Evolutionary conservation across 2,113 vertebrate genomes (phyloP).

Genomic region (Elachura formosa): DNA sequence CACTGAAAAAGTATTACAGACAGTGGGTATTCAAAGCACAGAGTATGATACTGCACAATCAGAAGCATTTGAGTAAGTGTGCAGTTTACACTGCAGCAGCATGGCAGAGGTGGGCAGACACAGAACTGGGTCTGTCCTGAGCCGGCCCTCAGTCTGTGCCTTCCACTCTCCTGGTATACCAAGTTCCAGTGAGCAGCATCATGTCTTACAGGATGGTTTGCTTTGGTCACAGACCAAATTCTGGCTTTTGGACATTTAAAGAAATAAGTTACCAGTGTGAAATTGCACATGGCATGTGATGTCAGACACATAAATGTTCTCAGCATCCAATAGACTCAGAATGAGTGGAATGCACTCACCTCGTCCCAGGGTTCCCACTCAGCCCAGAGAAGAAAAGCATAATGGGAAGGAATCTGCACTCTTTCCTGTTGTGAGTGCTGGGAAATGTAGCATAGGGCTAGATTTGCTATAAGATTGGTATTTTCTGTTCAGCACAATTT

Average conservation of each 20-base stretch:
- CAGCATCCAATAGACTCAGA: neutral
- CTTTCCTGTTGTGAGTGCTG: neutral
- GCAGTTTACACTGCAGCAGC: neutral
- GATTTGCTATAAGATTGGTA: neutral
- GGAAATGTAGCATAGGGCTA: neutral
- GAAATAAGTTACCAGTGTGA: neutral
- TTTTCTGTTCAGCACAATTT: neutral
- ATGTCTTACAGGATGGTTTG: neutral
- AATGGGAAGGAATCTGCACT: neutral
- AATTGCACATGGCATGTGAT: neutral
- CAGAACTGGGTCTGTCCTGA: accelerated
- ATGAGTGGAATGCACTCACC: neutral
- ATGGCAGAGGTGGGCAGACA: accelerated
- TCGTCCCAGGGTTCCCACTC: neutral
- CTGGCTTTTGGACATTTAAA: neutral
- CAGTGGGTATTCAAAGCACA: neutral
- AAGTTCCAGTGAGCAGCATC: neutral
- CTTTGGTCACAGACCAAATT: neutral
- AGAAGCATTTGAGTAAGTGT: neutral
- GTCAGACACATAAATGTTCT: neutral
- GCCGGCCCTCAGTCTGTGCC: accelerated
- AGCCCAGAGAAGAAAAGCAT: accelerated
- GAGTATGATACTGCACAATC: neutral
- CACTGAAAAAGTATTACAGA: neutral
- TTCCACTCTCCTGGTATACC: accelerated